Base-by-base conservation (phyloP, 2,888 invertebrate genomes). In the Leptopilina drosophilae region DNA sequence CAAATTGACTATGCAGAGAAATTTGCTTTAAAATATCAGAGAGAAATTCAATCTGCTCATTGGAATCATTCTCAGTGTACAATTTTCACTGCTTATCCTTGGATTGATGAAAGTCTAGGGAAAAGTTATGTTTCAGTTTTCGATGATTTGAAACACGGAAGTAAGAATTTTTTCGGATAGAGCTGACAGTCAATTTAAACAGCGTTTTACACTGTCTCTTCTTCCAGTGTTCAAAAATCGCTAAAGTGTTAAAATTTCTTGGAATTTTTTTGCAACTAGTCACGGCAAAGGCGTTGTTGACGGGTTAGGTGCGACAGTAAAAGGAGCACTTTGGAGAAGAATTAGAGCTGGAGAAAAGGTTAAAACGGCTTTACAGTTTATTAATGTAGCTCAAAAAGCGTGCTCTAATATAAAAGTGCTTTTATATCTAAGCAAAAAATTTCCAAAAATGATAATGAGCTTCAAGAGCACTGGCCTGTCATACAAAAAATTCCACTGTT, bases 131-230 rank as follows among this genome's bases (percentile, higher is more conserved):
- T 53, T 73, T 73, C 14, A 56, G n/a, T 56, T 56, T 56, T 14
- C 5, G 56, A 56, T 56, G 56, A 56, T 56, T 56, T 56, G 15
- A 56, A 73, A 8, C 73, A 73, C 56, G 73, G 49, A 26, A 73
- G 73, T 73, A 46, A 42, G 11, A 46, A 73, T 73, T 53, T 73
- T 73, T 73, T 73, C 73, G 8, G 73, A 73, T n/a, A 53, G 49
- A 73, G 73, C 73, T 46, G 46, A 53, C n/a, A 73, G 49, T 8
- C 73, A 73, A 73, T 73, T 73, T 73, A 73, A 73, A 53, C 73
- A 73, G 56, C 49, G 53, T 46, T 73, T 56, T 56, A 56, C 56
- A 5, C 56, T 56, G 11, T 56, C 56, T 56, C 56, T 56, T 56
- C 56, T 56, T 56, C 56, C 56, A n/a, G 56, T 56, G 5, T 56